Evolutionary conservation across 2,113 vertebrate genomes (phyloP).

Genomic region (Mesocricetus auratus): DNA sequence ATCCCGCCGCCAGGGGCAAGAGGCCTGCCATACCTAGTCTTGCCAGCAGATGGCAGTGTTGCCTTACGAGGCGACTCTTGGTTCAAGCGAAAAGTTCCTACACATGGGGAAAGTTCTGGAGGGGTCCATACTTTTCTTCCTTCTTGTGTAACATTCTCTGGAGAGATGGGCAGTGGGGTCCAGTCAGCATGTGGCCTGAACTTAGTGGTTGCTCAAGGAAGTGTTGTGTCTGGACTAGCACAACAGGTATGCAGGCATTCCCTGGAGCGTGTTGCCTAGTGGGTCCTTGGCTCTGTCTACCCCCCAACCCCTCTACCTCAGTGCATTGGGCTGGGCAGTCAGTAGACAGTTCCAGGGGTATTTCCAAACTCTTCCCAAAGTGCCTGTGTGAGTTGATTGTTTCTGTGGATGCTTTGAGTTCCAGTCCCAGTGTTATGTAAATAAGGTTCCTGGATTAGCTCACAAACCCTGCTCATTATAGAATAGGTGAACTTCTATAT

Average conservation of each 20-base stretch:
- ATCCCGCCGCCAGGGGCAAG: rapidly evolving
- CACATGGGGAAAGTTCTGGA: background rate
- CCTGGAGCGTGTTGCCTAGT: background rate
- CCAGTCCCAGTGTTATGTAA: background rate
- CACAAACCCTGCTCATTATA: background rate
- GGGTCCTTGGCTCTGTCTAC: background rate
- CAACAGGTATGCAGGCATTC: background rate
- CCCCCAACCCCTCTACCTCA: rapidly evolving
- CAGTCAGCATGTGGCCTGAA: background rate
- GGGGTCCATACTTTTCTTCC: background rate
- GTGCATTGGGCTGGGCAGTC: background rate
- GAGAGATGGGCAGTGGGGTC: background rate
- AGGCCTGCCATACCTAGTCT: background rate
- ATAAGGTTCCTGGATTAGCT: background rate
- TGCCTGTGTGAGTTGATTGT: background rate
- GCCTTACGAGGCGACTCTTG: background rate
- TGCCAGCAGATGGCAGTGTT: constrained; percentile 75
- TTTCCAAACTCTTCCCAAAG: background rate
- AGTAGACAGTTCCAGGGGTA: too few relatives aligned
- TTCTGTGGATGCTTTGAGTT: background rate
- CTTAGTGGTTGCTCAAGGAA: background rate
- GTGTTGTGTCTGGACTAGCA: background rate
- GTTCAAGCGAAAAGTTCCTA: rapidly evolving
- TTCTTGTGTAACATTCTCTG: background rate
- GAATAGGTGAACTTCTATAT: too few relatives aligned